Conservation (phyloP, 2,888 invertebrate genomes). For the Callosobruchus maculatus region DNA sequence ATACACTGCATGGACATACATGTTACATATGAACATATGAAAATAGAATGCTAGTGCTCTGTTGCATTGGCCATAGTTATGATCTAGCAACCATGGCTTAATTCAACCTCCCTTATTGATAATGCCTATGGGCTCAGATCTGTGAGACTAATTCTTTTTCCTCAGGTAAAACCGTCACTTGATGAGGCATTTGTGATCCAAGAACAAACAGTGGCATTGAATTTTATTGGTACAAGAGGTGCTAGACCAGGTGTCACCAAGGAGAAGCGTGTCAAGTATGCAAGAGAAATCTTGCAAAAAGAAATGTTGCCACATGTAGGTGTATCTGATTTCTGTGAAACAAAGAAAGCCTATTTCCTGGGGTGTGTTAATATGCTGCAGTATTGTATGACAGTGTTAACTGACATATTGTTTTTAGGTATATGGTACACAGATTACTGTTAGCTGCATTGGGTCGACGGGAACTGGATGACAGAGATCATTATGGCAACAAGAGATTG, state of each 20-base stretch:
- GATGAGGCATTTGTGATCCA: constrained; percentile 99
- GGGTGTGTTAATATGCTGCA: constrained; percentile 52
- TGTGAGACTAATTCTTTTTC: no score
- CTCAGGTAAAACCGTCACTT: constrained; percentile 77
- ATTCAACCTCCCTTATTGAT: no score
- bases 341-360: constrained; percentile 97
- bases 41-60: no score
- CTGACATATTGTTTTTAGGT: constrained; percentile 51
- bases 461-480: constrained; percentile 99
- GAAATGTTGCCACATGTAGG: constrained; percentile 99
- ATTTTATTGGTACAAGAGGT: constrained; percentile 97
- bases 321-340: constrained; percentile 98
- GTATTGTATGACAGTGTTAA: neutral
- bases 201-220: constrained; percentile 97
- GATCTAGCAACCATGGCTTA: no score
- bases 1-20: no score
- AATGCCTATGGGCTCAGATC: no score
- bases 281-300: constrained; percentile 97
- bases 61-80: no score
- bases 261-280: constrained; percentile 98
- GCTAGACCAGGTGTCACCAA: constrained; percentile 97
- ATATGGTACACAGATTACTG: constrained; percentile 97
- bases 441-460: constrained; percentile 92
- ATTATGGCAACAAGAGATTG: constrained; percentile 97
- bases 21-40: no score